A percentile compares a stretch with the other conserved stretches of the same genome.
These are phyloP conservation scores for Ruditapes philippinarum DNA, from an alignment of 1,140 invertebrate species.

Conservation along the genomic window DNA sequence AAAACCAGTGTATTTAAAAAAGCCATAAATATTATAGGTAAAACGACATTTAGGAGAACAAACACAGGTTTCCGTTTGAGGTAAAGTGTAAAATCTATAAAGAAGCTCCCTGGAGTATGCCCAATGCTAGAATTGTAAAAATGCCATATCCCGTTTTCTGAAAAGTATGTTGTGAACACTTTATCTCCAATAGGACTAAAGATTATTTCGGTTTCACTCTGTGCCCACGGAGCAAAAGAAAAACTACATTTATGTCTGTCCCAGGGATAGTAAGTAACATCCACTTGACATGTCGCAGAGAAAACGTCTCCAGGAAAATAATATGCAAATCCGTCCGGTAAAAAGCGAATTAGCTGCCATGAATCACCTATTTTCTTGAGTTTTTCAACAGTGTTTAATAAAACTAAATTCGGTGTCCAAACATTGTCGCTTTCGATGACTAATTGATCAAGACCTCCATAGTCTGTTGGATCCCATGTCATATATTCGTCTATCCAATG, in stretches of 20 bases:
- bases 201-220: not conserved
- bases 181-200: not conserved
- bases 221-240: not conserved
- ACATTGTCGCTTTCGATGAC: too few species aligned
- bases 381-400: not conserved
- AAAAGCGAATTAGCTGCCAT: not conserved
- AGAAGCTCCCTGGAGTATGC: not conserved
- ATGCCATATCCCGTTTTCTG: constrained; percentile 25
- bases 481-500: constrained; percentile 32
- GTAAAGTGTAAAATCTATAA: not conserved
- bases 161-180: not conserved
- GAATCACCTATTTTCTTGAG: not conserved
- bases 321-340: constrained; percentile 92
- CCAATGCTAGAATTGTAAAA: not conserved
- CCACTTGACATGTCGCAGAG: constrained; percentile 97
- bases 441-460: too few species aligned
- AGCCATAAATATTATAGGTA: constrained; percentile 62
- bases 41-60: constrained; percentile 56
- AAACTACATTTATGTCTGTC: constrained; percentile 99
- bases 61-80: constrained; percentile 22
- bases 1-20: constrained; percentile 65
- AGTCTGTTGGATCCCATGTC: constrained; percentile 25
- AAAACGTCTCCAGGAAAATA: not conserved
- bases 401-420: too few species aligned
- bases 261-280: constrained; percentile 95